These are phyloP conservation scores for Elachura formosa DNA, from an alignment of 2,113 vertebrate species.

Conservation along the genomic window DNA sequence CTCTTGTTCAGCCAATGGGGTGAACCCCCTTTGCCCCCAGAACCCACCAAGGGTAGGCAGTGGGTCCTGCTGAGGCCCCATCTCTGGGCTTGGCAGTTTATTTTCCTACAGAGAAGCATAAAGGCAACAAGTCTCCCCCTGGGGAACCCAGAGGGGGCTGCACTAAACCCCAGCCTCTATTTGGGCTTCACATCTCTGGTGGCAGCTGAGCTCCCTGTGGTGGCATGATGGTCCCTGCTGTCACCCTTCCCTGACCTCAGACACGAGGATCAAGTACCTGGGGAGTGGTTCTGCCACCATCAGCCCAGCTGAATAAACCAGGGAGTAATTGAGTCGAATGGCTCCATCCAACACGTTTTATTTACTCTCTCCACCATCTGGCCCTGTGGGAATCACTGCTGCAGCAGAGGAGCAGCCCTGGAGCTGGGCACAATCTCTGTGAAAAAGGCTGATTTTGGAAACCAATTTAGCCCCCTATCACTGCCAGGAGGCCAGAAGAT, in stretches of 20 bases:
- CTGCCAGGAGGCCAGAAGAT: rapidly evolving
- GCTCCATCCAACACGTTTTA: neutral
- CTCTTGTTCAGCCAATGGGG: neutral
- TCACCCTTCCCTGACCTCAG: neutral
- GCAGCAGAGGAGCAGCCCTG: neutral
- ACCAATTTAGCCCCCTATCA: neutral
- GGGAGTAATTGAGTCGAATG: neutral
- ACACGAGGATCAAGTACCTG: neutral
- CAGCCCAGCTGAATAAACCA: neutral
- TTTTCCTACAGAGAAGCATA: neutral
- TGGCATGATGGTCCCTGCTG: rapidly evolving
- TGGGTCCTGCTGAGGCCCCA: neutral
- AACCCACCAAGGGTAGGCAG: rapidly evolving
- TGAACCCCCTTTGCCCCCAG: neutral
- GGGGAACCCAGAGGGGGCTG: neutral
- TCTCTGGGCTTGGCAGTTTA: neutral
- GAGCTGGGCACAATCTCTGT: neutral
- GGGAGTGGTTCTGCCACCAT: neutral
- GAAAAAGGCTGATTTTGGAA: neutral
- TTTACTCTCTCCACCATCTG: neutral
- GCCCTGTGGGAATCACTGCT: neutral
- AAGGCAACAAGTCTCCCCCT: neutral
- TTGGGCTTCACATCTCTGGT: neutral
- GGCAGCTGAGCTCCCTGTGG: rapidly evolving
- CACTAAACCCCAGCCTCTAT: neutral